Percentiles rank a stretch among this genome's conserved stretches.
Conservation (phyloP, 2,797 vertebrate genomes). For the Premnoplex brunnescens region DNA sequence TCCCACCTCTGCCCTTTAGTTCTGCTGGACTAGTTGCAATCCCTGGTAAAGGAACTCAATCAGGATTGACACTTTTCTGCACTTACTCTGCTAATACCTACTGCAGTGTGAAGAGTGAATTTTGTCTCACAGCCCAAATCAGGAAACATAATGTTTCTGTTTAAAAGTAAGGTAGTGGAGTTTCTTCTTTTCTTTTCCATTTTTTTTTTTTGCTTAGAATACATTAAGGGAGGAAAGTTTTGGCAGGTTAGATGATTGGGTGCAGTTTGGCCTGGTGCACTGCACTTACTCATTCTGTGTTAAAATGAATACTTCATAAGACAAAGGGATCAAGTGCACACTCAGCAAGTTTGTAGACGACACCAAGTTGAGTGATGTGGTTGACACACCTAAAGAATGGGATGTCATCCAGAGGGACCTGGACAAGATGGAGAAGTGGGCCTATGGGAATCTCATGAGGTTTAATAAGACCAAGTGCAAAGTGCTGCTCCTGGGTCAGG, state of each 20-base stretch:
- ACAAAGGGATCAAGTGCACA: rapidly evolving
- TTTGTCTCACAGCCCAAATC: not conserved
- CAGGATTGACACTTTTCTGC: not conserved
- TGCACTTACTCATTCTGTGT: not conserved
- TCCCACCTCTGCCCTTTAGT: not conserved
- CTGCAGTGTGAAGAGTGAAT: not conserved
- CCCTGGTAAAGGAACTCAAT: not conserved
- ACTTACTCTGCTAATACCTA: not conserved
- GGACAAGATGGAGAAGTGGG: not conserved
- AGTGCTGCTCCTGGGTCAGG: not conserved
- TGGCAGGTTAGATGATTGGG: not conserved
- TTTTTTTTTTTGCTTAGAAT: not conserved
- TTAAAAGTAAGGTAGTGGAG: not conserved
- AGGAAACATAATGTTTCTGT: not conserved
- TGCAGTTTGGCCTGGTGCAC: not conserved
- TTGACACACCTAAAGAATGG: not conserved
- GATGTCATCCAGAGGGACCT: not conserved
- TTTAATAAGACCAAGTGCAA: not conserved
- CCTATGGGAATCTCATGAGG: not conserved
- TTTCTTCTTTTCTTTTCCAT: not conserved
- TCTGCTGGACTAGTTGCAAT: not conserved
- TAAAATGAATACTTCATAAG: not conserved
- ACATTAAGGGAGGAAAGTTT: not conserved
- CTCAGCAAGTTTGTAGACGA: not conserved
- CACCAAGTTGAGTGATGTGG: not conserved